Evolutionary conservation across 2,113 vertebrate species (phyloP).

Genomic region (Thymallus thymallus): DNA sequence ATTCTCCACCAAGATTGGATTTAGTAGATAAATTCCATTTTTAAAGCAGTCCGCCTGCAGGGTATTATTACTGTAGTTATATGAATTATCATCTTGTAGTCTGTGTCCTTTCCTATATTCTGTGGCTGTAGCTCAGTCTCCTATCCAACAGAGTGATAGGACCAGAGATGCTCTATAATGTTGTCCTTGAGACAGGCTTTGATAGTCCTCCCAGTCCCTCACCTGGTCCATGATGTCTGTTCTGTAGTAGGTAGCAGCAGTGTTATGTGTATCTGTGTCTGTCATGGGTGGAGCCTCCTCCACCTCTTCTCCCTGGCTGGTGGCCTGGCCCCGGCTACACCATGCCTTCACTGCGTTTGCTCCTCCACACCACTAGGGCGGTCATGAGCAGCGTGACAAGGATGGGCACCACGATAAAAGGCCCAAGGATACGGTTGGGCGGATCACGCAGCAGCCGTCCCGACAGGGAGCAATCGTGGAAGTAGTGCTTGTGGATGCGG

Average conservation of each 20-base stretch:
- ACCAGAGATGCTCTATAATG: not conserved
- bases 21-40: not conserved
- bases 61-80: not conserved
- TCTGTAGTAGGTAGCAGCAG: not conserved
- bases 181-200: too few species aligned
- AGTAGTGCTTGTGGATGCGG: conserved; percentile 82
- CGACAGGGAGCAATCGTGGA: conserved; percentile 81
- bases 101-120: not conserved
- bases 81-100: not conserved
- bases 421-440: conserved; percentile 81
- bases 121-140: not conserved
- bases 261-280: not conserved
- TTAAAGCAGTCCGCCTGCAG: not conserved
- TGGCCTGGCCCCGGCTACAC: conserved; percentile 56
- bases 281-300: not conserved
- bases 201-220: not conserved
- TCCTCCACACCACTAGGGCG: conserved; percentile 88
- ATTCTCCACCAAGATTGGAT: not conserved
- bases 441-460: conserved; percentile 85
- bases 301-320: not conserved
- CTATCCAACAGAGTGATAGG: not conserved
- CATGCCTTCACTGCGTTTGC: conserved; percentile 85
- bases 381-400: conserved; percentile 88
- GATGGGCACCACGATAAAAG: conserved; percentile 85
- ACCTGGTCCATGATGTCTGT: not conserved